Percentiles rank a stretch among this genome's conserved stretches.
phyloP scores from a whole-genome alignment of 2,888 invertebrate genomes.

The Acanthosepion lycidas region DNA sequence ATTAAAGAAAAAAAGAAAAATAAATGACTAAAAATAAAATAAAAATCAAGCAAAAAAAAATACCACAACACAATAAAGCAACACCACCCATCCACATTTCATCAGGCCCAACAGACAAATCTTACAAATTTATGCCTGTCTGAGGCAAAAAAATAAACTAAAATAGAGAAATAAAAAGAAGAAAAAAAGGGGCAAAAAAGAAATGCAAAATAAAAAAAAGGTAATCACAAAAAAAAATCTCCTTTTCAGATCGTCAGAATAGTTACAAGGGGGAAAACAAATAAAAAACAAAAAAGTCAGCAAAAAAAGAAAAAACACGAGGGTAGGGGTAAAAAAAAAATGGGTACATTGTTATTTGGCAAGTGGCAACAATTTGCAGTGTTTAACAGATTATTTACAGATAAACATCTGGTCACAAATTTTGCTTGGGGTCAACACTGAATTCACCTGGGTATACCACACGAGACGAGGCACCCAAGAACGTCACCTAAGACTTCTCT shows the following conservation, averaged over 20 bases:
- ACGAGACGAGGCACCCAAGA: not conserved
- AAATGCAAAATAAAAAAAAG: not conserved
- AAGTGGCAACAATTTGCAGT: not conserved
- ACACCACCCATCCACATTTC: too few relatives aligned
- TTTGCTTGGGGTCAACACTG: not conserved
- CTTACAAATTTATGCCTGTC: too few relatives aligned
- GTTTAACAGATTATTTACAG: not conserved
- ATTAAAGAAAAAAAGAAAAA: too few relatives aligned
- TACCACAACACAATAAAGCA: too few relatives aligned
- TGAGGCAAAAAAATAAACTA: not conserved
- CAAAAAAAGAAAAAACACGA: not conserved
- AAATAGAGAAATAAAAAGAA: not conserved
- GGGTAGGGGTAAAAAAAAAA: not conserved
- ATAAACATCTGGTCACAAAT: not conserved
- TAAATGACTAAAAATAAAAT: too few relatives aligned
- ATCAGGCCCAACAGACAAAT: too few relatives aligned
- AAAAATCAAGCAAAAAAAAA: too few relatives aligned
- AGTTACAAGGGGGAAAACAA: not conserved
- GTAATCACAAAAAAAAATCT: not conserved
- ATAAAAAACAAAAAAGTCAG: not conserved
- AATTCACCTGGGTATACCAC: not conserved
- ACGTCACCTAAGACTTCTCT: not conserved
- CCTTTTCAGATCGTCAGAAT: not conserved
- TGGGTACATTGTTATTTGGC: not conserved
- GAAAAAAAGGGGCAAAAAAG: not conserved